These are phyloP conservation scores for Seriola rivoliana DNA, from an alignment of 2,113 vertebrate genomes.

Conservation along the genomic window DNA sequence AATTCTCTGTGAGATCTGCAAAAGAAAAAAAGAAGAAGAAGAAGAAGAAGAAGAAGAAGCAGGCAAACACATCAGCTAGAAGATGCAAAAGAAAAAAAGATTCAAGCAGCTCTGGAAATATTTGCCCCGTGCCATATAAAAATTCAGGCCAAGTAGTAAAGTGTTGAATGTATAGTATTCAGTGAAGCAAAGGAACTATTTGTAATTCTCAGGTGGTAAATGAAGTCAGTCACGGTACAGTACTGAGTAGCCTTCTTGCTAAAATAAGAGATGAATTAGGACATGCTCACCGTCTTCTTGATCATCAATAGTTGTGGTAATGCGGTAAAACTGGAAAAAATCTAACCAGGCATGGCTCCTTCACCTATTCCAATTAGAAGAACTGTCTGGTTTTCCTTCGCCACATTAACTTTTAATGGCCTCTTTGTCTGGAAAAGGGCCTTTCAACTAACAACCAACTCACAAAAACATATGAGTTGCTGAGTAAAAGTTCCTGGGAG, in stretches of 20 bases:
- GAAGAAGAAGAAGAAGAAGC: slow-evolving; percentile 43
- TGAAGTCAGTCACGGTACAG: neutral
- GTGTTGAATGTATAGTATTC: neutral
- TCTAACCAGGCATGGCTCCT: neutral
- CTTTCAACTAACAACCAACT: neutral
- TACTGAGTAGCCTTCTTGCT: neutral
- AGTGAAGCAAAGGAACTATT: neutral
- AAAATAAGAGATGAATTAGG: neutral
- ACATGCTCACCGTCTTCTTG: neutral
- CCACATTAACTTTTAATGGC: slow-evolving; percentile 14
- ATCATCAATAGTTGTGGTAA: neutral
- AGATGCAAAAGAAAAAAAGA: slow-evolving; percentile 67
- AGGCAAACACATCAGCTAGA: slow-evolving; percentile 74
- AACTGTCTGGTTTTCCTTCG: neutral
- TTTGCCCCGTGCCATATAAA: slow-evolving; percentile 26
- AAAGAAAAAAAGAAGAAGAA: slow-evolving; percentile 43
- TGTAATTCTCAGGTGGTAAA: neutral
- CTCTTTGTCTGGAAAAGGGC: neutral
- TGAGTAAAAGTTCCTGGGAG: slow-evolving; percentile 15
- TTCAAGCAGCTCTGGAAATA: slow-evolving; percentile 69
- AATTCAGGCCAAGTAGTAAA: neutral
- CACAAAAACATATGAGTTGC: neutral
- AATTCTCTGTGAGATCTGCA: slow-evolving; percentile 69
- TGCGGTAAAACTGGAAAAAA: neutral
- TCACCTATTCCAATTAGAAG: neutral